These are phyloP conservation scores for Trachelus iudaicus DNA, from an alignment of 2,888 invertebrate species.

Conservation along the genomic window DNA sequence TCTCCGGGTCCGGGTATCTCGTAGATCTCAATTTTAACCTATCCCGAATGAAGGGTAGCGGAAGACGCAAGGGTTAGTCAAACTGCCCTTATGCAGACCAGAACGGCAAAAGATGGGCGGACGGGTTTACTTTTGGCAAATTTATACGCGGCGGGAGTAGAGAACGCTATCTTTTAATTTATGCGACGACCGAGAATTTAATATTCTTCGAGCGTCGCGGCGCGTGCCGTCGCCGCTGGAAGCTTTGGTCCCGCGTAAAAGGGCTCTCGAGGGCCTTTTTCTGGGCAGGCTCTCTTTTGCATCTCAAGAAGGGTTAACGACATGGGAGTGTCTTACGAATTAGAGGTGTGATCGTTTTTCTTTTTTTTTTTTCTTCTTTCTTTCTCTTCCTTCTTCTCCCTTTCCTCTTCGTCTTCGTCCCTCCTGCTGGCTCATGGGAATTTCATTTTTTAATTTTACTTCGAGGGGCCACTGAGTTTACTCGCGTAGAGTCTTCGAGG, in stretches of 20 bases:
- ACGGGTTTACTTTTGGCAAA: constrained; percentile 27
- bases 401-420: constrained; percentile 1
- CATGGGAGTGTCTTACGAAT: constrained; percentile 10
- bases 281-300: constrained; percentile 40
- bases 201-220: constrained; percentile 58
- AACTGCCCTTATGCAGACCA: neutral
- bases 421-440: neutral
- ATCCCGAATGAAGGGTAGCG: neutral
- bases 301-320: constrained; percentile 53
- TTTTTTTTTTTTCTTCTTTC: neutral
- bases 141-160: constrained; percentile 50
- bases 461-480: neutral
- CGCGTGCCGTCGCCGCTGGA: constrained; percentile 39
- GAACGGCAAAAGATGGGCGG: neutral
- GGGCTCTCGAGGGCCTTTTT: constrained; percentile 47
- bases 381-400: neutral
- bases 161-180: constrained; percentile 63
- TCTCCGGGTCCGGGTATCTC: neutral
- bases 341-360: constrained; percentile 13
- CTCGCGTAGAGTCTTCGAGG: neutral
- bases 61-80: neutral
- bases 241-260: constrained; percentile 29
- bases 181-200: constrained; percentile 61
- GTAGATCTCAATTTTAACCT: neutral
- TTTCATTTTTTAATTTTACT: neutral